Conservation (phyloP, 2,888 invertebrate genomes). For the Noctua janthe region DNA sequence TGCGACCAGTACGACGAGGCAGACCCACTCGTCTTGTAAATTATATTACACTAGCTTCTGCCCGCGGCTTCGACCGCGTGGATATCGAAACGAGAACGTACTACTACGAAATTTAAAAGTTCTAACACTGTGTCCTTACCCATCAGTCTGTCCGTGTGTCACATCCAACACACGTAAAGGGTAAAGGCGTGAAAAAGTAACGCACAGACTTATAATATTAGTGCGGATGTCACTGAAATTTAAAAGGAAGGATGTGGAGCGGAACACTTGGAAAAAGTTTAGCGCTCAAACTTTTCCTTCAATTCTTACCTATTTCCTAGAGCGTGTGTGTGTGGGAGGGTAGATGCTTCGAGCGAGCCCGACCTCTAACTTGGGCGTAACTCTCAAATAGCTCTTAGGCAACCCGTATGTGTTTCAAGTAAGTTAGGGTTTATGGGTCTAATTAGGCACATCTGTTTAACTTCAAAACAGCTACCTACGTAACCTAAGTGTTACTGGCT, state of each 20-base stretch:
- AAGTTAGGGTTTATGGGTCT: conserved; percentile 8
- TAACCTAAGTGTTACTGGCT: neutral
- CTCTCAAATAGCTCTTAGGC: conserved; percentile 18
- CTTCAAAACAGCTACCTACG: neutral
- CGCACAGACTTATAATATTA: neutral
- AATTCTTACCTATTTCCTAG: neutral
- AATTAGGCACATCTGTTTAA: conserved; percentile 28
- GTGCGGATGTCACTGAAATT: conserved; percentile 18
- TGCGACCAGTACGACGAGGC: neutral
- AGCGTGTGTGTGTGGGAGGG: neutral
- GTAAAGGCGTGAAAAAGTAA: neutral
- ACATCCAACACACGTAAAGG: neutral
- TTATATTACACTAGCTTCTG: neutral
- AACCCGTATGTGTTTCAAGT: conserved; percentile 13
- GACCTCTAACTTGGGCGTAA: conserved; percentile 1
- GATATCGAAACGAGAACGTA: neutral
- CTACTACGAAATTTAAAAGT: neutral
- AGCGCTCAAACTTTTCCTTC: conserved; percentile 31
- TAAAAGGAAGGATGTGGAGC: conserved; percentile 20
- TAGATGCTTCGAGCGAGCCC: neutral
- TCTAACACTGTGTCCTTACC: neutral
- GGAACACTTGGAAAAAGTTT: conserved; percentile 20
- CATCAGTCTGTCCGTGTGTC: neutral
- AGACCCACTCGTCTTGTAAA: neutral
- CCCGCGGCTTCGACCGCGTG: too few species aligned